Percentiles rank a stretch among this genome's conserved stretches.
These are phyloP conservation scores for Syngnathus acus DNA, from an alignment of 2,797 vertebrate genomes.

Conservation along the genomic window DNA sequence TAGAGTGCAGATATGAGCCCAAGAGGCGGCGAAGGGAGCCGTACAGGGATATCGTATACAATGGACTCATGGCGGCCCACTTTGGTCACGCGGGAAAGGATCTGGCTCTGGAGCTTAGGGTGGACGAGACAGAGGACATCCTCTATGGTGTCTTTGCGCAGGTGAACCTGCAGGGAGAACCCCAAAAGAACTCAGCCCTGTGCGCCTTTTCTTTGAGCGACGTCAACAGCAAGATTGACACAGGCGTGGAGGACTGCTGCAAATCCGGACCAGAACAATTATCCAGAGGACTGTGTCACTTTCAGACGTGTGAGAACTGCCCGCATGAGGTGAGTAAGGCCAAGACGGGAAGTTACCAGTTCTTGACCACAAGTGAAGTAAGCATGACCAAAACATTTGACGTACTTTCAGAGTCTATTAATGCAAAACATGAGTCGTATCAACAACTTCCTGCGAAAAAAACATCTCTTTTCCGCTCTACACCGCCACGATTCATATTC, in stretches of 20 bases:
- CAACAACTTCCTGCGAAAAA: neutral
- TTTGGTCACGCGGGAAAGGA: slow-evolving; percentile 61
- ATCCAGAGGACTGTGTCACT: slow-evolving; percentile 78
- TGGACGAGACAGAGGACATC: slow-evolving; percentile 60
- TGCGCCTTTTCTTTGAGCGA: slow-evolving; percentile 78
- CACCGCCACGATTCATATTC: neutral
- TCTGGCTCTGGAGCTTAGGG: slow-evolving; percentile 70
- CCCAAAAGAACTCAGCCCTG: slow-evolving; percentile 69
- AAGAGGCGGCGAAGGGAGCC: slow-evolving; percentile 51
- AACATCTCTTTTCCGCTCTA: neutral
- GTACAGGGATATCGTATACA: slow-evolving; percentile 67
- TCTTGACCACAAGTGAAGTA: slow-evolving; percentile 31
- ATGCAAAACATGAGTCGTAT: neutral
- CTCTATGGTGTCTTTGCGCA: slow-evolving; percentile 81
- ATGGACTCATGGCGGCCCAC: slow-evolving; percentile 82
- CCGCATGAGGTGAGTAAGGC: slow-evolving; percentile 74
- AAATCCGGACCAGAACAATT: slow-evolving; percentile 44
- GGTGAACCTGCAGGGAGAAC: slow-evolving; percentile 44
- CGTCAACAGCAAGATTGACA: slow-evolving; percentile 71
- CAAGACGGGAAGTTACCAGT: slow-evolving; percentile 38
- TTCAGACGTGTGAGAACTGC: slow-evolving; percentile 76
- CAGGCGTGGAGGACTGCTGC: slow-evolving; percentile 78
- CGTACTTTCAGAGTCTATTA: slow-evolving; percentile 5
- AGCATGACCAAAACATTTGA: neutral
- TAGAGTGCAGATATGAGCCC: slow-evolving; percentile 75